Evolutionary conservation across 2,888 invertebrate genomes (phyloP).

Genomic region (Protonemura montana): DNA sequence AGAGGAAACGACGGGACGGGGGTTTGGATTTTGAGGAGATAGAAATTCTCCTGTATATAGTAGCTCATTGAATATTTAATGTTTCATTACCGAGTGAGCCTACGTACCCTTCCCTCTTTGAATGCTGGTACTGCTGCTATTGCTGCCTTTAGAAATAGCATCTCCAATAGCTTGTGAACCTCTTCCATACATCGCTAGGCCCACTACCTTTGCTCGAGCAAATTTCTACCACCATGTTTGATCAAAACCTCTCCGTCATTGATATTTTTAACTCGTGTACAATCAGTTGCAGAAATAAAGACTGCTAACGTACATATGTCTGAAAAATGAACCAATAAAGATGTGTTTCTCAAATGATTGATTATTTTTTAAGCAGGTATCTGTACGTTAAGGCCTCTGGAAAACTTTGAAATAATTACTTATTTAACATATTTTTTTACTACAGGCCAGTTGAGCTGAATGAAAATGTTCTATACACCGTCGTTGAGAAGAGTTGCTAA

Average conservation of each 20-base stretch:
- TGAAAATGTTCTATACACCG: no score
- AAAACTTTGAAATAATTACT: no score
- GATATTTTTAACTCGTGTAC: constrained; percentile 46
- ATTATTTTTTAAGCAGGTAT: no score
- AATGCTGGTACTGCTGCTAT: constrained; percentile 42
- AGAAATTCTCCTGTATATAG: constrained; percentile 46
- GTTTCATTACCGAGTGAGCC: constrained; percentile 48
- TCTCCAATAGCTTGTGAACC: constrained; percentile 44
- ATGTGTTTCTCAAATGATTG: no score
- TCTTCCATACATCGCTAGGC: constrained; percentile 36
- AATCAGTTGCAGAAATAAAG: constrained; percentile 43
- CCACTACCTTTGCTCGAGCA: constrained; percentile 8
- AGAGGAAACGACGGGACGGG: constrained; percentile 37
- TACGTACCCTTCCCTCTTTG: constrained; percentile 46
- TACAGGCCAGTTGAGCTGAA: no score
- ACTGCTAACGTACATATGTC: background rate
- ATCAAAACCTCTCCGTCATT: constrained; percentile 47
- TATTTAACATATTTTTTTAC: no score
- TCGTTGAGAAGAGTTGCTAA: no score
- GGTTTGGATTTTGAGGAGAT: constrained; percentile 45
- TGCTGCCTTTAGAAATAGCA: constrained; percentile 43
- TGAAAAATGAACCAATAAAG: no score
- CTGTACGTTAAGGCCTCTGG: no score
- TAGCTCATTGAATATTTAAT: constrained; percentile 50
- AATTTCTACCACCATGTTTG: constrained; percentile 45